These are phyloP conservation scores for Notolepis coatsorum DNA, from an alignment of 2,797 vertebrate species.

Conservation along the genomic window DNA sequence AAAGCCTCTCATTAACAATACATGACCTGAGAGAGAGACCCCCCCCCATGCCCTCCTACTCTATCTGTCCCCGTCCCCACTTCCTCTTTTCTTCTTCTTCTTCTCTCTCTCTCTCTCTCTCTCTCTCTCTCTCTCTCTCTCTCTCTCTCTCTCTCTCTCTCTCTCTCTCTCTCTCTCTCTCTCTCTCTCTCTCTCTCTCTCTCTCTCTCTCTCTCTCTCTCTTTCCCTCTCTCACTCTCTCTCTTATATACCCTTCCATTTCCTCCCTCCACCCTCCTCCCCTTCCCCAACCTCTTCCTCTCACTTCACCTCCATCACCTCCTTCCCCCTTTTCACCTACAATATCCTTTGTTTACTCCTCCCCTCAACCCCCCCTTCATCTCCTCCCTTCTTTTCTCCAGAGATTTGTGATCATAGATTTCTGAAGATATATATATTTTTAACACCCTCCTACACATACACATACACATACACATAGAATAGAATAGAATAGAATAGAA, in stretches of 20 bases:
- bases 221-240: constrained; percentile 1
- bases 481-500: too few relatives aligned
- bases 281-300: constrained; percentile 29
- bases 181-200: constrained; percentile 17
- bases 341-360: background rate
- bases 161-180: constrained; percentile 19
- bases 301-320: constrained; percentile 34
- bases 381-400: background rate
- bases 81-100: background rate
- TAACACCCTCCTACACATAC: too few relatives aligned
- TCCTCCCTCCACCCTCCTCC: constrained; percentile 10
- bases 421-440: too few relatives aligned
- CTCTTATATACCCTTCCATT: constrained; percentile 27
- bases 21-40: constrained; percentile 55
- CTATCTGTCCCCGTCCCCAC: background rate
- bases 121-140: constrained; percentile 23
- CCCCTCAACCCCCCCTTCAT: background rate
- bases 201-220: constrained; percentile 19
- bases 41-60: background rate
- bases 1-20: constrained; percentile 77
- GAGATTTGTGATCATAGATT: too few relatives aligned
- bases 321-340: background rate
- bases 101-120: constrained; percentile 34
- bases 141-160: constrained; percentile 22
- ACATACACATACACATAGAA: too few relatives aligned